phyloP scores from a whole-genome alignment of 30 jellyfish, hydroid and myxozoan genomes.

The Hydractinia echinata region DNA sequence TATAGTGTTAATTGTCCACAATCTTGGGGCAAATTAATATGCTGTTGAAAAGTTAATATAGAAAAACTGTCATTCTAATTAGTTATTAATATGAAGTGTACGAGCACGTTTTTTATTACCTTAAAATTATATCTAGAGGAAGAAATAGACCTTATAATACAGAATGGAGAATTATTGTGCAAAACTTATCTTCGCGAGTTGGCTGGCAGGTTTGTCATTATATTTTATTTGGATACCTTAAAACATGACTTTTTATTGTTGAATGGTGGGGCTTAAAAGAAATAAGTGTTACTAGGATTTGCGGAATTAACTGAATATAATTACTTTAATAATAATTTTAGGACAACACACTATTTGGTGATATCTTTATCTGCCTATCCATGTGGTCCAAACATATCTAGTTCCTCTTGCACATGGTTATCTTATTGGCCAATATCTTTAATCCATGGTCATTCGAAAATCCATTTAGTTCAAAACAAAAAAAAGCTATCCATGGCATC shows the following conservation, averaged over 20 bases:
- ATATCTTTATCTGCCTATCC: neutral
- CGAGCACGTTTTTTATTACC: too few relatives aligned
- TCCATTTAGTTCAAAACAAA: too few relatives aligned
- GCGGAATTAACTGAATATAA: neutral
- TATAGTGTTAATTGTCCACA: neutral
- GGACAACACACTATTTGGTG: constrained; percentile 11
- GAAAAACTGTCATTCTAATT: too few relatives aligned
- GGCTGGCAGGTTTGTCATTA: constrained; percentile 33
- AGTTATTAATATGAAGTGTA: too few relatives aligned
- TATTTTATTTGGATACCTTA: neutral
- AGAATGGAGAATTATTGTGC: constrained; percentile 34
- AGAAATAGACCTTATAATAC: constrained; percentile 33
- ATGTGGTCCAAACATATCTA: too few relatives aligned
- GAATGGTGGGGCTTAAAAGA: neutral
- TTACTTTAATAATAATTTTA: constrained; percentile 1
- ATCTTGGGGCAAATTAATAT: too few relatives aligned
- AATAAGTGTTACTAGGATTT: neutral
- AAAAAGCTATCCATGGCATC: too few relatives aligned
- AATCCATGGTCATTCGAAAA: too few relatives aligned
- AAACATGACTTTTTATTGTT: neutral
- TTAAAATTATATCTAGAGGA: neutral
- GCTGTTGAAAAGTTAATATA: too few relatives aligned
- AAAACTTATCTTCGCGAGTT: constrained; percentile 29
- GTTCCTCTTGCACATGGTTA: too few relatives aligned
- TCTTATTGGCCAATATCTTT: too few relatives aligned